phyloP scores from a whole-genome alignment of 2,888 invertebrate species.

The Hermaeophaga mercurialis region DNA sequence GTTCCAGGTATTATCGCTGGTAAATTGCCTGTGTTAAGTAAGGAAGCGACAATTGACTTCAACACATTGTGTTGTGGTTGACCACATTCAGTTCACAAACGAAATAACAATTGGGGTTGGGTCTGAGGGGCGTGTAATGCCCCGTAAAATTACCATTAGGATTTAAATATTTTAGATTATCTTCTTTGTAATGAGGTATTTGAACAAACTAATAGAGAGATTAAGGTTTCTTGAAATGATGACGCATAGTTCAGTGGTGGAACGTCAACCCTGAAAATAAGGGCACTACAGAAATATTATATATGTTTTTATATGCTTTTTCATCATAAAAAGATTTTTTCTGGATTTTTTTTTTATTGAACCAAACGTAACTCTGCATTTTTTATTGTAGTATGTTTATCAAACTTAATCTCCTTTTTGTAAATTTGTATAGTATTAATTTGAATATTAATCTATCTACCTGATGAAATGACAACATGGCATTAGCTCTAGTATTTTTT shows the following conservation, averaged over 20 bases:
- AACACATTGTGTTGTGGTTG: constrained; percentile 29
- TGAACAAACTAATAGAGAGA: constrained; percentile 28
- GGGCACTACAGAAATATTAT: no score
- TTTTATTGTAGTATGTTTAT: no score
- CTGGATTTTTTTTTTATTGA: no score
- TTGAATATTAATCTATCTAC: no score
- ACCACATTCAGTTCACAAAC: constrained; percentile 21
- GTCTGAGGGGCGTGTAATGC: constrained; percentile 32
- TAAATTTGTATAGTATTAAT: no score
- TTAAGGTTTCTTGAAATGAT: constrained; percentile 21
- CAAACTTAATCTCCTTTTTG: no score
- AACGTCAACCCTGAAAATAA: no score
- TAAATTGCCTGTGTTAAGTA: constrained; percentile 29
- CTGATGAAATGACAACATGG: no score
- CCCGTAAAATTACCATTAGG: constrained; percentile 29
- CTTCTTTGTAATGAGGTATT: constrained; percentile 22
- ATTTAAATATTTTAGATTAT: constrained; percentile 24
- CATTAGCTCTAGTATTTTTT: no score
- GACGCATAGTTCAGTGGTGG: background rate
- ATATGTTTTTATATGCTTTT: no score
- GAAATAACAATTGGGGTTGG: constrained; percentile 21
- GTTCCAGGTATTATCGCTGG: constrained; percentile 27
- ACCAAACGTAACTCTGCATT: no score
- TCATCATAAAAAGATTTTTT: no score
- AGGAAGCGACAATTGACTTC: constrained; percentile 32